phyloP scores from a whole-genome alignment of 2,113 vertebrate species.

The human region DNA sequence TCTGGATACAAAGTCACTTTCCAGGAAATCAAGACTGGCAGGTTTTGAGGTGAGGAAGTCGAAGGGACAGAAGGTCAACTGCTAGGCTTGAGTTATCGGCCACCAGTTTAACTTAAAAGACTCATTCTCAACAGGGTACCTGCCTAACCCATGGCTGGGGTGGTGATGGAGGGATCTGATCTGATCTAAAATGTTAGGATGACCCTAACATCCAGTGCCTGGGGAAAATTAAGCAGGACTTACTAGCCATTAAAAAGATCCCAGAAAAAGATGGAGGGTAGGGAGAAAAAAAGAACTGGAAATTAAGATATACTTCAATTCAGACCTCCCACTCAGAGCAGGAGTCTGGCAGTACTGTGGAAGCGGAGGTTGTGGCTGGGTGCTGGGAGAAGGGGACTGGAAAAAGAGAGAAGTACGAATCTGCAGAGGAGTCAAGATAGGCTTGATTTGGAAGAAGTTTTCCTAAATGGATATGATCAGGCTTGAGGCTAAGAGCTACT shows the following conservation, averaged over 20 bases:
- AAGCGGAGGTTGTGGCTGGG: neutral
- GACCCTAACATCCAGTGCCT: constrained; percentile 73
- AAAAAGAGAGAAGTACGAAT: neutral
- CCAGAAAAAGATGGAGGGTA: neutral
- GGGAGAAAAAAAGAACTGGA: neutral
- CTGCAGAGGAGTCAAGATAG: neutral
- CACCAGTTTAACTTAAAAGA: constrained; percentile 27
- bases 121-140: constrained; percentile 74
- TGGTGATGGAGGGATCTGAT: constrained; percentile 68
- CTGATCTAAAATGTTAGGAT: constrained; percentile 71
- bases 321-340: constrained; percentile 11
- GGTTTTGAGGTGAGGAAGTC: constrained; percentile 54
- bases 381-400: neutral
- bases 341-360: neutral
- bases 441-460: neutral
- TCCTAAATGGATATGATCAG: neutral
- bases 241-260: constrained; percentile 36
- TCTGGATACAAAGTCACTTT: neutral
- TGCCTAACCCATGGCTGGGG: constrained; percentile 73
- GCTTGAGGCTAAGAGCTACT: neutral
- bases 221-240: constrained; percentile 49
- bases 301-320: neutral
- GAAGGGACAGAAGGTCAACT: constrained; percentile 49
- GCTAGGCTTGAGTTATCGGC: constrained; percentile 77
- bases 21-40: constrained; percentile 13